phyloP scores from a whole-genome alignment of 1,140 invertebrate genomes.

The Lethocerus indicus region DNA sequence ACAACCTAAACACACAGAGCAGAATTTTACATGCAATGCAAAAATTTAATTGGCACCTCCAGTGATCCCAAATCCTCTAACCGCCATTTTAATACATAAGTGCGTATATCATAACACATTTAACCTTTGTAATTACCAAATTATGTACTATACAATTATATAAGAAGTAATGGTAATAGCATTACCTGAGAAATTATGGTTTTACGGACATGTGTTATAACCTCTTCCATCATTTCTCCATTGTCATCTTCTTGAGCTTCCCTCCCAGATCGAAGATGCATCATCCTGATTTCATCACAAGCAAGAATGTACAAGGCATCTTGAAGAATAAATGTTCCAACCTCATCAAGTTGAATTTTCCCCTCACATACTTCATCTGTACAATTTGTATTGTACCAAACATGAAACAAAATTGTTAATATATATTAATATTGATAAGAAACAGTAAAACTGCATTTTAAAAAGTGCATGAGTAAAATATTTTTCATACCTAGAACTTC shows the following conservation, averaged over 20 bases:
- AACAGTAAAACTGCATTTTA: constrained; percentile 17
- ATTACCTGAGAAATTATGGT: constrained; percentile 9
- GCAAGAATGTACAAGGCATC: constrained; percentile 35
- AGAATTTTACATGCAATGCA: too few species aligned
- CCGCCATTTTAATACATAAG: background rate
- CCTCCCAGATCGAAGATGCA: constrained; percentile 23
- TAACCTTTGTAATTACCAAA: background rate
- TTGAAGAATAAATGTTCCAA: constrained; percentile 28
- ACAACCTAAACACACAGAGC: too few species aligned
- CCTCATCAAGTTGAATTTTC: constrained; percentile 15
- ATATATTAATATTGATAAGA: constrained; percentile 21
- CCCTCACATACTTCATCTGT: constrained; percentile 21
- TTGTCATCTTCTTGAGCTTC: constrained; percentile 25
- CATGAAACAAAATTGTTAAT: background rate
- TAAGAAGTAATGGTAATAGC: background rate
- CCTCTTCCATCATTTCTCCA: constrained; percentile 19
- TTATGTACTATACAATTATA: background rate
- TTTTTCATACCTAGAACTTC: constrained; percentile 25
- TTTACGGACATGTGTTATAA: constrained; percentile 6
- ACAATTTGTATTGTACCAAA: background rate
- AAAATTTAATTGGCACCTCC: too few species aligned
- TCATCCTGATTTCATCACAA: constrained; percentile 34
- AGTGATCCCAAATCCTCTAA: too few species aligned
- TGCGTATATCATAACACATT: background rate
- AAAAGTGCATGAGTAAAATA: background rate